phyloP scores from a whole-genome alignment of 2,888 invertebrate genomes.

The Sarcophaga subvicina region DNA sequence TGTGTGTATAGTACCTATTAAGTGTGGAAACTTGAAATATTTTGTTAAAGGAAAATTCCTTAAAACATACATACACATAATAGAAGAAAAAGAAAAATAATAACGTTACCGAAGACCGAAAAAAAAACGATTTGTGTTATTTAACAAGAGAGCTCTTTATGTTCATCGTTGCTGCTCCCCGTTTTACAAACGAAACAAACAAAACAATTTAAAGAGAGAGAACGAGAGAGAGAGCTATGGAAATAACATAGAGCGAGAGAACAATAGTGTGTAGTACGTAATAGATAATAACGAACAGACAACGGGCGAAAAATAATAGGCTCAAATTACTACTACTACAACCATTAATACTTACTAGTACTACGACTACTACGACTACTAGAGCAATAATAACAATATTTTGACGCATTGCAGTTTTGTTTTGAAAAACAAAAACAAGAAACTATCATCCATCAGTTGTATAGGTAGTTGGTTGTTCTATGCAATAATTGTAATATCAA shows the following conservation, averaged over 20 bases:
- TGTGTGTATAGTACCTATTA: neutral
- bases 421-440: slow-evolving; percentile 11
- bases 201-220: neutral
- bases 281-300: neutral
- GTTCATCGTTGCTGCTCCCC: slow-evolving; percentile 1
- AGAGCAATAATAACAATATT: slow-evolving; percentile 11
- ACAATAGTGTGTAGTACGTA: slow-evolving; percentile 25
- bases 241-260: slow-evolving; percentile 19
- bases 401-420: slow-evolving; percentile 58
- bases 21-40: slow-evolving; percentile 43
- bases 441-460: no score
- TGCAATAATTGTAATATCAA: no score
- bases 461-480: no score
- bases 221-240: neutral
- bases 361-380: slow-evolving; percentile 4
- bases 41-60: slow-evolving; percentile 61
- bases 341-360: neutral
- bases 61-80: slow-evolving; percentile 27
- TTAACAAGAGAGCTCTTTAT: slow-evolving; percentile 51
- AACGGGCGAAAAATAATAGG: slow-evolving; percentile 42
- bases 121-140: slow-evolving; percentile 59
- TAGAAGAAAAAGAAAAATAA: slow-evolving; percentile 26
- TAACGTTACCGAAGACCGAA: slow-evolving; percentile 39
- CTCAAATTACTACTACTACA: slow-evolving; percentile 47
- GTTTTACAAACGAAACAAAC: slow-evolving; percentile 16